Percentiles rank a stretch among this genome's conserved stretches.
phyloP scores from a whole-genome alignment of 2,797 vertebrate genomes.

The Percopsis omiscomaycus region DNA sequence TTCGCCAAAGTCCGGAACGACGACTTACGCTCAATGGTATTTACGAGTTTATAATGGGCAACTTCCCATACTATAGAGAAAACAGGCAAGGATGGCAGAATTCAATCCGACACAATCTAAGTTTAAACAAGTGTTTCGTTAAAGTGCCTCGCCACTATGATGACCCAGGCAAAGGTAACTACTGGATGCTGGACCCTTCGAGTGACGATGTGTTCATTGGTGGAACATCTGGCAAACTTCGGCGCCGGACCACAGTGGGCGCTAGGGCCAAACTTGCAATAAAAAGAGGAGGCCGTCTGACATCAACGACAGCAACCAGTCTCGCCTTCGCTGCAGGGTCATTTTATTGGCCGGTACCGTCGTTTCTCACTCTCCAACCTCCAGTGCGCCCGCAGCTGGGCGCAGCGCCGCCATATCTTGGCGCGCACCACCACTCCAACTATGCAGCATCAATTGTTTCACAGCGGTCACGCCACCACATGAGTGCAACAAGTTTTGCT shows the following conservation, averaged over 20 bases:
- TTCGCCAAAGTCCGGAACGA: conserved; percentile 76
- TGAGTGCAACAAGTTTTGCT: conserved; percentile 36
- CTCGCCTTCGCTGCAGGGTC: conserved; percentile 70
- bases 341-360: conserved; percentile 78
- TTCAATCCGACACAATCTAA: conserved; percentile 83
- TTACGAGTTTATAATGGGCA: conserved; percentile 81
- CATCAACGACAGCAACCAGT: conserved; percentile 54
- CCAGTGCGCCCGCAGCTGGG: conserved; percentile 58
- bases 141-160: conserved; percentile 83
- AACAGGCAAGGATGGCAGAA: conserved; percentile 83
- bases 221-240: conserved; percentile 78
- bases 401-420: conserved; percentile 48
- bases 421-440: conserved; percentile 53
- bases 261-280: conserved; percentile 67
- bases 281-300: conserved; percentile 61
- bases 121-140: conserved; percentile 83
- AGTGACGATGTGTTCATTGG: conserved; percentile 84
- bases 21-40: conserved; percentile 81
- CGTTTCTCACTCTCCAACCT: conserved; percentile 66
- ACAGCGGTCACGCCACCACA: conserved; percentile 55
- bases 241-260: conserved; percentile 64
- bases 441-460: conserved; percentile 65
- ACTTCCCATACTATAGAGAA: conserved; percentile 82
- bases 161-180: conserved; percentile 83
- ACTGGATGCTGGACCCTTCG: conserved; percentile 84